Evolutionary conservation across 2,888 invertebrate genomes (phyloP), one percentile per base, ranked within the genome.

Genomic region (Deilephila elpenor): DNA sequence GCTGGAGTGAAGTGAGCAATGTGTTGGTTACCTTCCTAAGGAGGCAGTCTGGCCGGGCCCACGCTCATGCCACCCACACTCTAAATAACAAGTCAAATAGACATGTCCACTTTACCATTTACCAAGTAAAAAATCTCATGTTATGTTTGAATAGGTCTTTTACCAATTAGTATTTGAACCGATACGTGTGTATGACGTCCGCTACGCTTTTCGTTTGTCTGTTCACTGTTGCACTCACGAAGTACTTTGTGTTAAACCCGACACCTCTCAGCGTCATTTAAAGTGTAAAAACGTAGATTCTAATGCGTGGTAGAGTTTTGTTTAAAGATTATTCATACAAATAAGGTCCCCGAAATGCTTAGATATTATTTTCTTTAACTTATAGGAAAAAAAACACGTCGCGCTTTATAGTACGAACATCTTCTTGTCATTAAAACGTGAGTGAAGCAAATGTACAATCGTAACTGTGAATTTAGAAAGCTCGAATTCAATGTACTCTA

Each of bases 141-240:
- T 91, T 86, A 80, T 94, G 93, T 94, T 93, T 94, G 93, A 89
- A 90, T 91, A 93, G 93, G 94, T 90, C 93, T 93, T 92, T 93
- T 92, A 93, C 92, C 92, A 93, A 94, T 93, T 93, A 93, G 92
- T 93, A 91, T 94, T 93, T 92, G 91, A 91, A 93, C 92, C 92
- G 91, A 92, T 91, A 90, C 80, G 79, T 82, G 80, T 88, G 80
- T 88, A 92, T 84, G 88, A 90, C 84, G 86, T 88, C 86, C 82
- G 87, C 83, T 83, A 86, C 83, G 84, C 84, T 86, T 78, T 81
- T 84, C 85, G 88, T 87, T 89, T 87, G 90, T 87, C 86, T 88
- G 88, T 89, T 87, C 89, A 87, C 86, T 88, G 88, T 86, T 86
- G 85, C 85, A 81, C 85, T 86, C 86, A 84, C 86, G 85, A 82